Evolutionary conservation across 1,140 invertebrate genomes (phyloP), one percentile per base, ranked within the genome.

Genomic region (Campoletis sonorensis): DNA sequence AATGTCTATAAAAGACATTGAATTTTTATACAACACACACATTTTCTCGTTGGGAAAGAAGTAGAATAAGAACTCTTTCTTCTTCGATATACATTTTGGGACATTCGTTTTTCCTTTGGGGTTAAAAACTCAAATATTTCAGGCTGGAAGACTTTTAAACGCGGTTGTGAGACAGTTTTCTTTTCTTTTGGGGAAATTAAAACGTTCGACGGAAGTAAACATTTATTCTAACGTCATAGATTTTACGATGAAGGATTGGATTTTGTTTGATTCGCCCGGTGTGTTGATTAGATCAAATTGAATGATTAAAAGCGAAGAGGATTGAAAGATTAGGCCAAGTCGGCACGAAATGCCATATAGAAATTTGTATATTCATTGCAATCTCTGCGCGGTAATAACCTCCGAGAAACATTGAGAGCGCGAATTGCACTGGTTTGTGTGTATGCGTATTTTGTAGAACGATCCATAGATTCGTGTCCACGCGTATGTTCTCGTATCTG

Each of bases 381-480:
- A 21, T 73, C 40, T 49, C 40, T 37, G 71, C 21, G 11, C 71
- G 27, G 71, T 37, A 73, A 73, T 73, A 73, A 73, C 71, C 7
- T 40, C 7, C 5, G 30, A 49, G 71, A 73, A 73, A 73, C 71
- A 73, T 73, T 49, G 13, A 23, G 40, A n/a, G 40, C 26, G 71
- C 40, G 21, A 73, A 73, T 73, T 73, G 71, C 71, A 23, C 2
- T 15, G 40, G 71, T 40, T 40, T 40, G 71, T 73, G 71, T 73
- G 40, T 11, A 13, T 45, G 40, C 13, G 23, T 73, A 40, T 58
- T 58, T 58, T 58, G 54, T 10, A 1, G 18, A 4, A 4, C 0
- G 54, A 58, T 5, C 8, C 54, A 45, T 45, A 58, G 54, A 58
- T 58, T 23, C 54, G 16, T 54, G 18, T 54, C 13, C 49, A 54